Evolutionary conservation across 2,888 invertebrate genomes (phyloP).

Genomic region (Netelia inedita): DNA sequence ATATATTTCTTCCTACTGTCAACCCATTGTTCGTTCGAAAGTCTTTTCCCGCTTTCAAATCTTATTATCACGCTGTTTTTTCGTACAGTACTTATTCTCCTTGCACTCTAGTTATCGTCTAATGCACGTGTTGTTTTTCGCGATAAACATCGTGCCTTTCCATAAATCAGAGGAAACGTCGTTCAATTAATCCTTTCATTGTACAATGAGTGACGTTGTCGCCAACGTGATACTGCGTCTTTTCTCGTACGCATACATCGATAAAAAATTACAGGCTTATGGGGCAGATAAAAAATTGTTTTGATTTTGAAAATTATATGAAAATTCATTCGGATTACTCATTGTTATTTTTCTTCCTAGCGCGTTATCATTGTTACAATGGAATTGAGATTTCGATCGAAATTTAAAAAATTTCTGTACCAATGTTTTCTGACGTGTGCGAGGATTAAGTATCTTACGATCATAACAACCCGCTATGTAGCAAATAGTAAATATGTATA

Average conservation of each 20-base stretch:
- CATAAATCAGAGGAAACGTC: slow-evolving; percentile 61
- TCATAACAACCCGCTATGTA: neutral
- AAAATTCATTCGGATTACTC: neutral
- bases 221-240: slow-evolving; percentile 48
- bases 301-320: neutral
- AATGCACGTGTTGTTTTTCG: slow-evolving; percentile 34
- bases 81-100: neutral
- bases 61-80: neutral
- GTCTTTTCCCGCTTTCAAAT: neutral
- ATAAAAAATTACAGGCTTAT: slow-evolving; percentile 2
- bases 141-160: slow-evolving; percentile 14
- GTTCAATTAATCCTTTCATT: slow-evolving; percentile 51
- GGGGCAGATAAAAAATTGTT: slow-evolving; percentile 8
- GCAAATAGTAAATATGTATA: neutral
- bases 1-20: neutral
- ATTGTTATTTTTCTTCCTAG: too few species aligned
- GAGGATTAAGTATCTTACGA: neutral
- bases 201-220: slow-evolving; percentile 40
- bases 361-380: neutral
- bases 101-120: slow-evolving; percentile 31
- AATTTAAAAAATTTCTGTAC: neutral
- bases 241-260: slow-evolving; percentile 5
- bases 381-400: neutral
- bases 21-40: slow-evolving; percentile 11
- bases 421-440: neutral